Percentiles rank a stretch among this genome's conserved stretches.
phyloP scores from a whole-genome alignment of 2,797 vertebrate genomes.

The Chelon auratus region DNA sequence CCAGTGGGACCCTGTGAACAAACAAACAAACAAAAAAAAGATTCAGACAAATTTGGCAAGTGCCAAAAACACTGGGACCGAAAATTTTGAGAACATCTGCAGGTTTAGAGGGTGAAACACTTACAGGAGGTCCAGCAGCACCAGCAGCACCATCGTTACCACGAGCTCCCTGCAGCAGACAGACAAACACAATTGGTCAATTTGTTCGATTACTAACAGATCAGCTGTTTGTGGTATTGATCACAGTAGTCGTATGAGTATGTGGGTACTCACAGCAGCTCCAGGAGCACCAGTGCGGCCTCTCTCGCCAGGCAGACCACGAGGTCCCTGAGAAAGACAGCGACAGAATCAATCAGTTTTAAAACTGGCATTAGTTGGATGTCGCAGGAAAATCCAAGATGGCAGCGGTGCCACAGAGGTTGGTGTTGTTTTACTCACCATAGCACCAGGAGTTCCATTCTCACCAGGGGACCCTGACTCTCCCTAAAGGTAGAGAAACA shows the following conservation, averaged over 20 bases:
- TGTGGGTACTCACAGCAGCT: constrained; percentile 90
- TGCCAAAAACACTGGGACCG: neutral
- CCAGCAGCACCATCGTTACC: constrained; percentile 96
- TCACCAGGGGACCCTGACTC: constrained; percentile 93
- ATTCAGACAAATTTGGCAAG: constrained; percentile 13
- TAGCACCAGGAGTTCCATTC: constrained; percentile 96
- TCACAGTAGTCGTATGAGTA: neutral
- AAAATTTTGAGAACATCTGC: neutral
- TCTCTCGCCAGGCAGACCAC: constrained; percentile 97
- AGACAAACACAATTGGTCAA: constrained; percentile 31
- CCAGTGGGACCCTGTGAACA: constrained; percentile 91
- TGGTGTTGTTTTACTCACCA: constrained; percentile 84
- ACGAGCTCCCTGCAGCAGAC: constrained; percentile 89
- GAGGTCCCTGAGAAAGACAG: constrained; percentile 87
- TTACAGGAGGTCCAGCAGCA: constrained; percentile 93
- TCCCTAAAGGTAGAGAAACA: constrained; percentile 82
- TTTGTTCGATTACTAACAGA: neutral
- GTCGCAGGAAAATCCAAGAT: neutral
- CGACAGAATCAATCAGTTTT: neutral
- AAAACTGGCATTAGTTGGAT: too few species aligned
- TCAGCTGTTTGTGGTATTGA: neutral
- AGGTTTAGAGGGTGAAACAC: constrained; percentile 63
- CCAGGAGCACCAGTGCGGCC: constrained; percentile 92
- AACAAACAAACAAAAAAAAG: constrained; percentile 1
- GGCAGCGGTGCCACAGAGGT: neutral